Base-by-base conservation (phyloP, 1,140 invertebrate species). In the Adoxophyes honmai region DNA sequence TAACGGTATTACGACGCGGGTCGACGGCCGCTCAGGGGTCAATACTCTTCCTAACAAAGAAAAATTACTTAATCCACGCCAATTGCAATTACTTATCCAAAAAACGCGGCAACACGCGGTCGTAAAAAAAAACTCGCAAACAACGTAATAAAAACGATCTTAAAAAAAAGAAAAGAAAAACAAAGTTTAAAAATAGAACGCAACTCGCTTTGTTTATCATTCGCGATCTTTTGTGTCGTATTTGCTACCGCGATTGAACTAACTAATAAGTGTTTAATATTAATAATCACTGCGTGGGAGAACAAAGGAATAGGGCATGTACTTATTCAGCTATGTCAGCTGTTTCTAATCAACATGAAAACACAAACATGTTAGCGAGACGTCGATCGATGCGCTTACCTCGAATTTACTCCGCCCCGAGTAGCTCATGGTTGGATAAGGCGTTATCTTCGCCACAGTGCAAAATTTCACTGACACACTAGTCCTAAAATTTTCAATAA, bases 341-440 rank as follows among this genome's bases (percentile, higher is more conserved):
- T 89, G 86, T 89, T 88, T 74, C 37, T 65, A 67, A 68, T 70
- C 69, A 70, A 65, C 68, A 83, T 60, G 67, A 86, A 83, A 87
- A 86, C 74, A 85, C 77, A 88, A 88, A 89, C 81, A 86, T 78
- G 34, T 63, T 58, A 75, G 59, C 21, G 44, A 59, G 44, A 64
- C 58, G 48, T 53, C 53, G 66, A 86, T 84, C 73, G 69, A 83
- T 78, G 56, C 11, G 39, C 81, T 80, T 70, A 91, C 90, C 88
- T 91, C 90, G 72, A 91, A 91, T 83, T 91, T 91, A 82, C 90
- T 91, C 84, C 90, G 89, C 69, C 84, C 88, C 76, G 89, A 90
- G 86, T 90, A 89, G 74, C 78, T 86, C 91, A 91, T 91, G 66
- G 60, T 83, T 55, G 84, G 83, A 67, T 80, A 81, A 44, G 82